A percentile compares a stretch with the other conserved stretches of the same genome.
Conservation (phyloP, 1,140 invertebrate species). For the Nasonia longicornis region DNA sequence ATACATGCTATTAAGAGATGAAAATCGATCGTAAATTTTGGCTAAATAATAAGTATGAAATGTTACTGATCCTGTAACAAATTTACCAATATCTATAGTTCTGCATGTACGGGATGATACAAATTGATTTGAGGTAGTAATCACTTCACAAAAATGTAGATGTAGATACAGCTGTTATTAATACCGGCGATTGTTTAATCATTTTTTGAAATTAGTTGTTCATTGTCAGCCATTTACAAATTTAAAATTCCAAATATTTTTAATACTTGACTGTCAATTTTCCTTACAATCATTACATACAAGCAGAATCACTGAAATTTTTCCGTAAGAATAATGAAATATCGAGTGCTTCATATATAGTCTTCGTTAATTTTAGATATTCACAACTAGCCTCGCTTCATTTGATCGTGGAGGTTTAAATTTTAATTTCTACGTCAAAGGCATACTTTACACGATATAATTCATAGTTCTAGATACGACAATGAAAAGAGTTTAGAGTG, state of each 20-base stretch:
- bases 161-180: too few species aligned
- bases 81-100: neutral
- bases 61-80: neutral
- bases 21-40: slow-evolving; percentile 18
- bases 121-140: too few species aligned
- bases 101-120: too few species aligned
- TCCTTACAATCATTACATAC: neutral
- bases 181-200: too few species aligned
- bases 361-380: slow-evolving; percentile 33
- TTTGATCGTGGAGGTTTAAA: slow-evolving; percentile 14
- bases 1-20: neutral
- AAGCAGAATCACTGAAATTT: neutral
- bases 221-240: neutral
- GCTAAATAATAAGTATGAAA: neutral
- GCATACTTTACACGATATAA: slow-evolving; percentile 13
- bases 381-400: neutral
- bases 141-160: too few species aligned
- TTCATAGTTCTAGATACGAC: slow-evolving; percentile 20
- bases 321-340: slow-evolving; percentile 2
- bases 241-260: slow-evolving; percentile 11
- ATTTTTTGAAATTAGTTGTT: too few species aligned
- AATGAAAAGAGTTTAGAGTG: slow-evolving; percentile 20
- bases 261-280: slow-evolving; percentile 21
- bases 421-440: slow-evolving; percentile 28
- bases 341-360: slow-evolving; percentile 26